Conservation (phyloP, 2,797 vertebrate species). For the Valencia hispanica region DNA sequence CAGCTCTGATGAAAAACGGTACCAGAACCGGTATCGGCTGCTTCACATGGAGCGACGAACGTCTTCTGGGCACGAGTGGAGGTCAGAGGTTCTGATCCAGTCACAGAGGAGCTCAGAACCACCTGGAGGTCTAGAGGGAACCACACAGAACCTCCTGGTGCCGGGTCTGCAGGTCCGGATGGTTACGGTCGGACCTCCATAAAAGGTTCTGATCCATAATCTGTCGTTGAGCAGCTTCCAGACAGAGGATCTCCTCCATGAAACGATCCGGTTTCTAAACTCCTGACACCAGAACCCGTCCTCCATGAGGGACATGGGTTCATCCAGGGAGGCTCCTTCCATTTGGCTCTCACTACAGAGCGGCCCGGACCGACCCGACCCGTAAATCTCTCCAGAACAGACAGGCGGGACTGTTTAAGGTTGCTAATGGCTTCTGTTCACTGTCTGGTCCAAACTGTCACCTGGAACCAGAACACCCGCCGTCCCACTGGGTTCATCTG, state of each 20-base stretch:
- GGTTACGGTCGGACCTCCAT: neutral
- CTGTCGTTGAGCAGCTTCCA: neutral
- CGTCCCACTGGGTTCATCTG: neutral
- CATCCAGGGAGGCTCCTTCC: neutral
- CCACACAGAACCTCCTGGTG: neutral
- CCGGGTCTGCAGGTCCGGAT: neutral
- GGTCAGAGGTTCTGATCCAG: too few species aligned
- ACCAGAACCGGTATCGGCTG: too few species aligned
- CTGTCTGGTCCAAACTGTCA: neutral
- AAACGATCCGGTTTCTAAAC: too few species aligned
- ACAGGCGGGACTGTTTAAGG: neutral
- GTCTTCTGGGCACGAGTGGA: too few species aligned
- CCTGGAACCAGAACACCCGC: neutral
- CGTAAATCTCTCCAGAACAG: neutral
- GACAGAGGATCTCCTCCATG: too few species aligned
- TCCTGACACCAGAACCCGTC: neutral
- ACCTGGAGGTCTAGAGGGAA: too few species aligned
- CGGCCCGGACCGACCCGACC: neutral
- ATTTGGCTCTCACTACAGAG: neutral
- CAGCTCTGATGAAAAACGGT: too few species aligned
- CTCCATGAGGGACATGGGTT: too few species aligned
- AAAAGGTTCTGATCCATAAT: neutral
- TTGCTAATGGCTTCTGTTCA: neutral
- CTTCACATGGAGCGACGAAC: too few species aligned
- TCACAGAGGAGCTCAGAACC: too few species aligned